Base-by-base conservation (phyloP, 2,113 vertebrate genomes). In the Pituophis catenifer region DNA sequence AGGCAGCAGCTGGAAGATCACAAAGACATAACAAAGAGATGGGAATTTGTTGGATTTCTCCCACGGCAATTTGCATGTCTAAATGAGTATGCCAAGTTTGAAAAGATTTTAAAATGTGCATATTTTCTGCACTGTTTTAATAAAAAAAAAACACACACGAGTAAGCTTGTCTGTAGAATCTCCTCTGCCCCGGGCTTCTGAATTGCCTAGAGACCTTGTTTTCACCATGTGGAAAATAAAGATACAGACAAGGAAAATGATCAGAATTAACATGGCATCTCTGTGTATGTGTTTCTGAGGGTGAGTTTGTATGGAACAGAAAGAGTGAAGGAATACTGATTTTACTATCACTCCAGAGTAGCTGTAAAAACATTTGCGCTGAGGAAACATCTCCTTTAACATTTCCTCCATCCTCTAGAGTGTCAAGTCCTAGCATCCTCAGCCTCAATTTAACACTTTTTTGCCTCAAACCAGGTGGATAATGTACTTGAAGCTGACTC, bases 371-470 rank as follows among this genome's bases (percentile, higher is more conserved):
- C 19, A 1, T 3, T 85, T 0, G 0, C 11, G 0, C 62, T 93
- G 50, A 57, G 29, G 50, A 33, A 33, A 12, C 2, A 15, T 1
- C 1, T 23, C 65, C 52, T 1, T 23, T 21, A n/a, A 6, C 10
- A 23, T 38, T 53, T 52, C 29, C 44, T 17, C 54, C 54, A 55
- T 55, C 53, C 55, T 9, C 9, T 12, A 7, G 33, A 0, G 23
- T 91, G 1, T 0, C 4, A 23, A 13, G 90, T 86, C 0, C 0
- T 70, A 17, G 5, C 90, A 70, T 52, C 24, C 86, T 8, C 17
- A 4, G 92, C 57, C 86, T 86, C 86, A 0, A 94, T 75, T 95
- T 96, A 96, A 93, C 94, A 90, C 81, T 92, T 95, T 81, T 92
- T 95, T 70, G 90, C 86, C 26, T 62, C 87, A 2, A 0, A 38